Base-by-base conservation (phyloP, 2,888 invertebrate genomes). In the Hermodice carunculata region DNA sequence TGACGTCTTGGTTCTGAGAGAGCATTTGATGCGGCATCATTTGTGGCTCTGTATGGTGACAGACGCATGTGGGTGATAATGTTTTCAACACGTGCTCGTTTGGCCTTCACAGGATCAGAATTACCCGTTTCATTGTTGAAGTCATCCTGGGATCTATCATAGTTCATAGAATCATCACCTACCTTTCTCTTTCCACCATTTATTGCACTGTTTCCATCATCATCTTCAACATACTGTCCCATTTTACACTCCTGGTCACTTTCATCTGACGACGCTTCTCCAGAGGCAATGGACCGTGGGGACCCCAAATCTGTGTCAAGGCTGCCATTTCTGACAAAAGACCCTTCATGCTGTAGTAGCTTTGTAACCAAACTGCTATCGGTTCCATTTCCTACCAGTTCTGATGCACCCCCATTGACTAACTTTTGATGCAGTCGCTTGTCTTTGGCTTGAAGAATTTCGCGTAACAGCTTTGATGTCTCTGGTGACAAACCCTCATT, bases 61-160 rank as follows among this genome's bases (percentile, higher is more conserved):
- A 79, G 92, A 71, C 95, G 91, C 94, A 96, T 96, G 74, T 93
- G 93, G 75, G 94, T 95, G 78, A 96, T 94, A 80, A 97, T 96
- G 86, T 95, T 95, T 88, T 97, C 96, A 73, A 96, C 95, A 76
- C 96, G 91, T 46, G 95, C 95, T 78, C 95, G 92, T 87, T 96
- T 96, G 82, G 94, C 91, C 85, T 81, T 81, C 59, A 79, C 77
- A 29, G 65, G 74, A 34, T 77, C 78, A 28, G 24, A 32, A 48
- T 59, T 57, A 37, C 51, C 64, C 6, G 58, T 56, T 14, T 48
- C 29, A 19, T 40, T 37, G n/a, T 40, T 42, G 6, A 42, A 32
- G 24, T 51, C 49, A 37, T 61, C 65, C 24, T 42, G 54, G 22
- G 17, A 17, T 22, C 42, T 24, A n/a, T 66, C 61, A 19, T 61